Evolutionary conservation across 2,113 vertebrate species (phyloP), one percentile per base, ranked within the genome.

Genomic region (Geococcyx californianus): DNA sequence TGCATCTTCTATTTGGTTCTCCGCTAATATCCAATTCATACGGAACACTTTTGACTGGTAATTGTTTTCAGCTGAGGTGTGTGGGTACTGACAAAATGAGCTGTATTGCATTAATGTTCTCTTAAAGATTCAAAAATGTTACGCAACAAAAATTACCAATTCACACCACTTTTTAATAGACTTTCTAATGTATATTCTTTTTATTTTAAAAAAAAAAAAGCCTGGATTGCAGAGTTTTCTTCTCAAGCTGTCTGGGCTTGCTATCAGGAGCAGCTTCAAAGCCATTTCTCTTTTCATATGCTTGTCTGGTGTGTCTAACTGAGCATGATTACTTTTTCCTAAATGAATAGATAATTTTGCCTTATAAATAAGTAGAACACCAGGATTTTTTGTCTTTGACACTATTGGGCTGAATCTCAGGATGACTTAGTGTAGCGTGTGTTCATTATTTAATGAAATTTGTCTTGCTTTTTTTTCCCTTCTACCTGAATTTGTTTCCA

Each of bases 221-320:
- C 58, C 66, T 87, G 58, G 51, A 64, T 78, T 75, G 73, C 28
- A 7, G 87, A 45, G 24, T 84, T 88, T 87, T 92, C 84, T 95
- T 94, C 59, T 83, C 1, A 5, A 89, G 59, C 33, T 97, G 49
- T 89, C 95, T 89, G 95, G 59, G 66, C 56, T 93, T 77, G 13
- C 64, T 78, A 84, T 92, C 84, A 95, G 77, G n/a, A 93, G 73
- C 72, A 83, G 92, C 94, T 97, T 97, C 97, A 97, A 96, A 97
- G 96, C 72, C 56, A 64, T 60, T 69, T 88, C 92, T 89, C 96
- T 93, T 96, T 97, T 96, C 97, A 94, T 95, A 89, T 63, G 76
- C 89, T 88, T 94, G 79, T 95, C 97, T 98, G 95, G 76, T 90
- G 78, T 88, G 90, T 94, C 92, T 94, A 89, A 97, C 91, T 62